A percentile compares a stretch with the other conserved stretches of the same genome.
Conservation (phyloP, 2,888 invertebrate species). For the Acrocyrtus sp. region DNA sequence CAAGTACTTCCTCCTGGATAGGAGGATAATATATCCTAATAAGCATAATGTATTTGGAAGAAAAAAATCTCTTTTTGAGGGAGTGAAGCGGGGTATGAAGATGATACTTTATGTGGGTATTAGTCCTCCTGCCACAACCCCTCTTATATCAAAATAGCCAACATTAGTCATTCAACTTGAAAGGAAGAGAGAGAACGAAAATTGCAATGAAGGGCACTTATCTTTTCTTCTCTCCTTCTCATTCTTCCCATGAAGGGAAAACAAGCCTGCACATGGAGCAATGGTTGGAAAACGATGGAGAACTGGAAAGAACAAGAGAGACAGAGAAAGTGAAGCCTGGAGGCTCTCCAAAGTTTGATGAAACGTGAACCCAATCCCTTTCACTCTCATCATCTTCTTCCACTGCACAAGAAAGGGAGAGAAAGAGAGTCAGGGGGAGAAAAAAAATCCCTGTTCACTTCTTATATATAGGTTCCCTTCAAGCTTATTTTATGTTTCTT, state of each 20-base stretch:
- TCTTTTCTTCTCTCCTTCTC: not conserved
- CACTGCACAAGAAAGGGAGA: not conserved
- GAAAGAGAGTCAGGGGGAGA: not conserved
- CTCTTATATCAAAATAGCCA: constrained; percentile 2
- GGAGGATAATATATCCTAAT: not conserved
- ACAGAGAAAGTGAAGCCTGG: constrained; percentile 6
- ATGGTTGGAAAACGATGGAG: too few relatives aligned
- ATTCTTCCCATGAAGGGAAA: not conserved
- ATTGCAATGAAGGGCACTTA: constrained; percentile 14
- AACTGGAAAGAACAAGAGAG: not conserved
- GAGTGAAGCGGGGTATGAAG: not conserved
- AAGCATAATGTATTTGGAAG: not conserved
- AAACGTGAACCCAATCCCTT: constrained; percentile 31
- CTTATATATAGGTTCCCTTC: not conserved
- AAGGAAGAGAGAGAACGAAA: not conserved
- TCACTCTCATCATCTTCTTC: constrained; percentile 2
- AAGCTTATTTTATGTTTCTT: not conserved
- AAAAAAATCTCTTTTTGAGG: not conserved
- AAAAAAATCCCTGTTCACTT: not conserved
- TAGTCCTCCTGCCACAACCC: too few relatives aligned
- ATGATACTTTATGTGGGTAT: not conserved
- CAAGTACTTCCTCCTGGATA: not conserved
- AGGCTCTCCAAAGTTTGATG: constrained; percentile 40
- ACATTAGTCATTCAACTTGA: not conserved
- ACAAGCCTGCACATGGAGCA: too few relatives aligned